Evolutionary conservation across 1,140 invertebrate genomes (phyloP).

Genomic region (Tribolium castaneum): DNA sequence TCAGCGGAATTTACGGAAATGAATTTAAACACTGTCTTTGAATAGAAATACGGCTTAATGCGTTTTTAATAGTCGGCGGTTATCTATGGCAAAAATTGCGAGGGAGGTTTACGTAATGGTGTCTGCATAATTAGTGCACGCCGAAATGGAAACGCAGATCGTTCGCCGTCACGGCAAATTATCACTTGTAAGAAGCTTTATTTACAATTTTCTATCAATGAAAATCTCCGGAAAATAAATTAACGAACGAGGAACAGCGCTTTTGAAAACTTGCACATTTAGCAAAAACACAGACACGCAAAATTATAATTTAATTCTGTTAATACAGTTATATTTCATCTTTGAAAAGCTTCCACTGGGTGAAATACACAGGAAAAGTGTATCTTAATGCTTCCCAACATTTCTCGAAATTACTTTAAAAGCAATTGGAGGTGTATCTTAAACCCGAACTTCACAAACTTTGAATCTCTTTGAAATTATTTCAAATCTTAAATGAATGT

Average conservation of each 20-base stretch:
- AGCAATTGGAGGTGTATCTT: slow-evolving; percentile 21
- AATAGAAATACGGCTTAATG: slow-evolving; percentile 34
- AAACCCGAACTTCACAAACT: slow-evolving; percentile 9
- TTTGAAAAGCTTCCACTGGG: slow-evolving; percentile 8
- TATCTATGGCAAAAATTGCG: neutral
- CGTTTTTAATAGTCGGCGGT: slow-evolving; percentile 16
- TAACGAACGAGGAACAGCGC: neutral
- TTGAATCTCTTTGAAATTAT: slow-evolving; percentile 22
- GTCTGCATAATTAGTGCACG: neutral
- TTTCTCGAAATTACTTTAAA: slow-evolving; percentile 19
- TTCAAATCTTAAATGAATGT: slow-evolving; percentile 9
- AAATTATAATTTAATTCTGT: slow-evolving; percentile 28
- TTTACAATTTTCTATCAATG: neutral
- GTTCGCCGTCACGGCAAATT: neutral
- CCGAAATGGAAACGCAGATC: neutral
- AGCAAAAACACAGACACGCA: slow-evolving; percentile 5
- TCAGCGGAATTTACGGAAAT: slow-evolving; percentile 32
- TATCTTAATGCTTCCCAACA: slow-evolving; percentile 3
- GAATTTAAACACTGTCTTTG: slow-evolving; percentile 37
- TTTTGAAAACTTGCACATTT: neutral
- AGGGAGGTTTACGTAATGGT: neutral
- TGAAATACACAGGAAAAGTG: neutral
- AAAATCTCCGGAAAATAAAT: neutral
- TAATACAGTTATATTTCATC: slow-evolving; percentile 15
- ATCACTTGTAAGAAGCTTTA: neutral